phyloP scores from a whole-genome alignment of 1,140 invertebrate genomes.

The Dendrolimus punctatus region DNA sequence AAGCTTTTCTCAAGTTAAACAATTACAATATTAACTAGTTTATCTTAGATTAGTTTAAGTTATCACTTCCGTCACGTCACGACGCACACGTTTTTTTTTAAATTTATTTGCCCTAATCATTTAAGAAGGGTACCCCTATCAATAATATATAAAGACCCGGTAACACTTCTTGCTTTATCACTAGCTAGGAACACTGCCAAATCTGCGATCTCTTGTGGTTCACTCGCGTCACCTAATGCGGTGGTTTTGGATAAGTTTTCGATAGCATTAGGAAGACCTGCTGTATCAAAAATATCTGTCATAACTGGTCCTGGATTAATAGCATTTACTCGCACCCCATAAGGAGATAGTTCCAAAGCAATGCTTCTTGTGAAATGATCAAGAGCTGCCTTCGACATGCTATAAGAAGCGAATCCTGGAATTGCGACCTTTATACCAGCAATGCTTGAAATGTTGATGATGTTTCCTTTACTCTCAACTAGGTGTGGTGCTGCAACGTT shows the following conservation, averaged over 20 bases:
- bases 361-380: constrained; percentile 81
- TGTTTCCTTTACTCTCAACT: constrained; percentile 72
- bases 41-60: too few species aligned
- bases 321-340: constrained; percentile 79
- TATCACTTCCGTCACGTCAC: too few species aligned
- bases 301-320: constrained; percentile 78
- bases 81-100: too few species aligned
- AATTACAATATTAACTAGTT: too few species aligned
- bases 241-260: background rate
- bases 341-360: constrained; percentile 75
- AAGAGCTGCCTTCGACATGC: constrained; percentile 81
- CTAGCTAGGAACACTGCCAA: constrained; percentile 83
- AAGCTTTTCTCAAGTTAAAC: too few species aligned
- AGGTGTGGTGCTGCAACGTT: constrained; percentile 8
- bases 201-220: constrained; percentile 77
- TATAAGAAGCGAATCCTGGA: constrained; percentile 73
- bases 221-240: constrained; percentile 3
- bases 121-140: constrained; percentile 10
- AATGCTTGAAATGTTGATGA: constrained; percentile 85
- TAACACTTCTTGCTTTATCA: constrained; percentile 79
- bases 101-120: background rate
- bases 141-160: constrained; percentile 63
- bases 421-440: background rate
- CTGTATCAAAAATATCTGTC: constrained; percentile 74
- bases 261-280: background rate